These are phyloP conservation scores for Argynnis bischoffii DNA, from an alignment of 2,888 invertebrate genomes.

Conservation along the genomic window DNA sequence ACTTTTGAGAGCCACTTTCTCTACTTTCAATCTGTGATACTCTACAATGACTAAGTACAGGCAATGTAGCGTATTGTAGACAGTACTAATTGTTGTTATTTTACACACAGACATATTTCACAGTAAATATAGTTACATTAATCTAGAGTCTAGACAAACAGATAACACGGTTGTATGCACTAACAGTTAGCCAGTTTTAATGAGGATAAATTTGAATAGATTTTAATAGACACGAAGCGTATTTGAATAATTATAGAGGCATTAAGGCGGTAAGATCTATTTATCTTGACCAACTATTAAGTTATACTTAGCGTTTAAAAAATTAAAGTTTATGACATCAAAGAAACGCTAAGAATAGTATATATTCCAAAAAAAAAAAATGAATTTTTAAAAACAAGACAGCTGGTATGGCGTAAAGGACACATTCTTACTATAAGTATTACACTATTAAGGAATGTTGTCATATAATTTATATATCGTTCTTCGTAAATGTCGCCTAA, in stretches of 20 bases:
- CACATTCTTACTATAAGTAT: not conserved
- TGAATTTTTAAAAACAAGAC: not conserved
- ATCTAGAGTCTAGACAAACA: constrained; percentile 1
- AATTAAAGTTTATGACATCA: no score
- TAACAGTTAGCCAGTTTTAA: constrained; percentile 31
- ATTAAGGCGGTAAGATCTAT: not conserved
- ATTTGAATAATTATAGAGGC: constrained; percentile 5
- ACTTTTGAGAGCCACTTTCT: constrained; percentile 26
- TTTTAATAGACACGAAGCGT: not conserved
- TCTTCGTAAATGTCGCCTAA: no score
- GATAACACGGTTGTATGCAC: constrained; percentile 32
- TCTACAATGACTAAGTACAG: not conserved
- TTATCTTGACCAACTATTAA: not conserved
- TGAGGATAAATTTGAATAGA: constrained; percentile 30
- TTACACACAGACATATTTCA: constrained; percentile 4
- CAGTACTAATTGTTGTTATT: constrained; percentile 7
- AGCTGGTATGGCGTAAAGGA: no score
- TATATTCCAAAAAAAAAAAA: not conserved
- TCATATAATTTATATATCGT: not conserved
- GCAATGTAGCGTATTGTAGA: no score
- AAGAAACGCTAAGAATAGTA: not conserved
- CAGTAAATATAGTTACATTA: constrained; percentile 1
- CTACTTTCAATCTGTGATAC: constrained; percentile 21
- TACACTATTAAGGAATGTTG: not conserved
- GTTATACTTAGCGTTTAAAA: no score